These are phyloP conservation scores for Sycophila sp. DNA, from an alignment of 1,140 invertebrate species.

Conservation along the genomic window DNA sequence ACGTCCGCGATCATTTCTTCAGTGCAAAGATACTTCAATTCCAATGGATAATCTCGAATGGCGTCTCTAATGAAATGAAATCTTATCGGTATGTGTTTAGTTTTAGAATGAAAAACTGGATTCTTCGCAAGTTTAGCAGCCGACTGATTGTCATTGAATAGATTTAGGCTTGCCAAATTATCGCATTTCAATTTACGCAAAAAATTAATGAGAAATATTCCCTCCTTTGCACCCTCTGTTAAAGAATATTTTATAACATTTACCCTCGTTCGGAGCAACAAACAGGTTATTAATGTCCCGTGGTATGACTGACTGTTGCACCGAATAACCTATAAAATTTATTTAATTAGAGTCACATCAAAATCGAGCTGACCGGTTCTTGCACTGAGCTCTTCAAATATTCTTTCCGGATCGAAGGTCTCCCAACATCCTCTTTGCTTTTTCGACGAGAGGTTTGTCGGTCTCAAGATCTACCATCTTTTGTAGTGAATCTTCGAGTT, in stretches of 20 bases:
- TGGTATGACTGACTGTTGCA: not conserved
- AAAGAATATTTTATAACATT: constrained; percentile 60
- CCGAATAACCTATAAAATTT: too few relatives aligned
- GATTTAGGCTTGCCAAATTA: not conserved
- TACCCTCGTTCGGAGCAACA: constrained; percentile 50
- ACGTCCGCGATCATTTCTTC: not conserved
- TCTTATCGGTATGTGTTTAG: not conserved
- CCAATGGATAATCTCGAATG: not conserved
- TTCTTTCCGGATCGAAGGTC: not conserved
- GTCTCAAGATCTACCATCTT: not conserved
- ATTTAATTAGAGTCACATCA: too few relatives aligned
- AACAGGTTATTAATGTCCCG: too few relatives aligned
- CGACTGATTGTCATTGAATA: not conserved
- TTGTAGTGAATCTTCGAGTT: not conserved
- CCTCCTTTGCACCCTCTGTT: constrained; percentile 44
- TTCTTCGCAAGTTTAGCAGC: not conserved
- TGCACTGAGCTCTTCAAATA: too few relatives aligned
- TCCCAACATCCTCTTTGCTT: not conserved
- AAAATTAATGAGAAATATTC: constrained; percentile 20
- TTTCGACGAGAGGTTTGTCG: not conserved
- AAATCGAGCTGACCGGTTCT: too few relatives aligned
- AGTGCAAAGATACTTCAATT: not conserved
- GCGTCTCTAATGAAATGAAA: not conserved
- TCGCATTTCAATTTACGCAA: not conserved
- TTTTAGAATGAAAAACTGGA: not conserved